Evolutionary conservation across 2,113 vertebrate species (phyloP).

Genomic region (Cyphomyrus plagiostoma): DNA sequence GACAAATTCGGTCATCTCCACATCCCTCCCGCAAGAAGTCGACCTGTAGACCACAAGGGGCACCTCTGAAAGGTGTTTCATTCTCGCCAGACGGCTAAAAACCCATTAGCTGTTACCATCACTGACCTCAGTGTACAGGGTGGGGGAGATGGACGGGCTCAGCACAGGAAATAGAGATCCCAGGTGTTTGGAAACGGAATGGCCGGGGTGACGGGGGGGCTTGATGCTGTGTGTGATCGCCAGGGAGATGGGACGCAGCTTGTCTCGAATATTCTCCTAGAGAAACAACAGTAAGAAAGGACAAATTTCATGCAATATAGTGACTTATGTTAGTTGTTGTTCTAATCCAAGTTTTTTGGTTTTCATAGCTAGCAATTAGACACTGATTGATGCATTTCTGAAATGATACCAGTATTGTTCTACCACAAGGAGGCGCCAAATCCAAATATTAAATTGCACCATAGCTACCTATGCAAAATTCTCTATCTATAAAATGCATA

Average conservation of each 20-base stretch:
- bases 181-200: conserved; percentile 52
- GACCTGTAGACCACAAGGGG: conserved; percentile 57
- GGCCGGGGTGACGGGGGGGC: conserved; percentile 47
- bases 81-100: not conserved
- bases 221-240: conserved; percentile 72
- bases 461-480: not conserved
- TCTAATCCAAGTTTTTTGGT: not conserved
- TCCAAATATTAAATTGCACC: not conserved
- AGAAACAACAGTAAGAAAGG: not conserved
- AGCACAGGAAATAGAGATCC: conserved; percentile 69
- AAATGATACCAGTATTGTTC: not conserved
- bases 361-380: not conserved
- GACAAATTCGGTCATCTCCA: conserved; percentile 82
- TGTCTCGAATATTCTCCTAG: conserved; percentile 80
- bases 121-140: conserved; percentile 70
- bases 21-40: conserved; percentile 88
- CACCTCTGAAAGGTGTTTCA: not conserved
- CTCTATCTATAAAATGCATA: not conserved
- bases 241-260: conserved; percentile 78
- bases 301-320: not conserved
- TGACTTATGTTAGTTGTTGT: not conserved
- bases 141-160: conserved; percentile 65
- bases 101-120: too few relatives aligned
- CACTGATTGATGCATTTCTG: not conserved
- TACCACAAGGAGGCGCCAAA: not conserved